phyloP scores from a whole-genome alignment of 2,888 invertebrate genomes.

The Spodoptera littoralis region DNA sequence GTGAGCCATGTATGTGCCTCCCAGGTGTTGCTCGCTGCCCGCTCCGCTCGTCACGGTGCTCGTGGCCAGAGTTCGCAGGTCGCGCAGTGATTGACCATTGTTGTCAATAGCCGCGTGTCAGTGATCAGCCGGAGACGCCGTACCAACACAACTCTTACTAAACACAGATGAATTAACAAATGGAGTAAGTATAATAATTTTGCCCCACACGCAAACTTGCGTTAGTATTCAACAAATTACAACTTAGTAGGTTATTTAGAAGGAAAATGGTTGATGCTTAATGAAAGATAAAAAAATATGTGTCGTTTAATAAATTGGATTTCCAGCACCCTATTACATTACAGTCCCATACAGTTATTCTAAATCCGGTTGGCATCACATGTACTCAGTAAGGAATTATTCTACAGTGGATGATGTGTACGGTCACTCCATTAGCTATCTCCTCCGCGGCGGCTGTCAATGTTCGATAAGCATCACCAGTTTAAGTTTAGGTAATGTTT shows the following conservation, averaged over 20 bases:
- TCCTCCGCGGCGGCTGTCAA: slow-evolving; percentile 9
- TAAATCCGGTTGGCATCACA: too few species aligned
- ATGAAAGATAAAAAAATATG: too few species aligned
- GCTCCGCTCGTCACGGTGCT: slow-evolving; percentile 8
- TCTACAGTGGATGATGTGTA: too few species aligned
- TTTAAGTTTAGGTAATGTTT: slow-evolving; percentile 59
- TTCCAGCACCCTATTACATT: too few species aligned
- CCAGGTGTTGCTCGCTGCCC: background rate
- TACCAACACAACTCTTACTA: background rate
- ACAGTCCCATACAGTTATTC: too few species aligned
- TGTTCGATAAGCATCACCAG: slow-evolving; percentile 62
- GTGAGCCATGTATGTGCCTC: too few species aligned
- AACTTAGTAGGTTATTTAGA: too few species aligned
- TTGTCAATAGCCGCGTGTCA: slow-evolving; percentile 59
- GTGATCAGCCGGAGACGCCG: slow-evolving; percentile 42
- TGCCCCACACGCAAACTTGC: too few species aligned
- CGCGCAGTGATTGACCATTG: slow-evolving; percentile 64
- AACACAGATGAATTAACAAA: slow-evolving; percentile 6
- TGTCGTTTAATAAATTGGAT: too few species aligned
- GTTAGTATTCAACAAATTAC: too few species aligned
- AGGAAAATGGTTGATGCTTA: too few species aligned
- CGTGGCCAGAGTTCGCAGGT: slow-evolving; percentile 55
- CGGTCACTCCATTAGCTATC: slow-evolving; percentile 7
- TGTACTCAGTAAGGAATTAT: too few species aligned
- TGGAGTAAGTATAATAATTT: background rate